Percentiles rank a stretch among this genome's conserved stretches.
phyloP scores from a whole-genome alignment of 2,113 vertebrate genomes.

The Sigmodon hispidus region DNA sequence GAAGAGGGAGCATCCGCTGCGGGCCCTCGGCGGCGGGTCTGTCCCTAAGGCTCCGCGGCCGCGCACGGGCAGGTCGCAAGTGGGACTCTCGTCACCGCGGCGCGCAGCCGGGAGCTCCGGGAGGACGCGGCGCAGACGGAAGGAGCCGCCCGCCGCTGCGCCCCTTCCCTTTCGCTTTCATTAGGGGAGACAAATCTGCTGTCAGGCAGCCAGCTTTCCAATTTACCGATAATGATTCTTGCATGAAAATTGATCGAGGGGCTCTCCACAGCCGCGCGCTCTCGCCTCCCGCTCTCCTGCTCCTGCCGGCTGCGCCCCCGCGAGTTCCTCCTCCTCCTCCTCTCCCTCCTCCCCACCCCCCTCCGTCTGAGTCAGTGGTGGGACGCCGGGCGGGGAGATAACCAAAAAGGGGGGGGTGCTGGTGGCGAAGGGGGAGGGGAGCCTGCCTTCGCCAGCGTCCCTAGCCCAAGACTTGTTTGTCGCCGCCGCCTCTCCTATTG shows the following conservation, averaged over 20 bases:
- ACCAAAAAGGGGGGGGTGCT: slow-evolving; percentile 64
- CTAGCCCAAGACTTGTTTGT: slow-evolving; percentile 80
- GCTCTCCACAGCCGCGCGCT: slow-evolving; percentile 77
- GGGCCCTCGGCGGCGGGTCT: not conserved
- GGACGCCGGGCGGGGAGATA: slow-evolving; percentile 80
- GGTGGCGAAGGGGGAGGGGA: slow-evolving; percentile 73
- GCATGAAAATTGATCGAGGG: slow-evolving; percentile 92
- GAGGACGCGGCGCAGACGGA: slow-evolving; percentile 72
- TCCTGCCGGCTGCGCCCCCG: slow-evolving; percentile 85
- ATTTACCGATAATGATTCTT: slow-evolving; percentile 94
- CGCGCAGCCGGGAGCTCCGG: slow-evolving; percentile 61
- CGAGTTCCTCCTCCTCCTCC: slow-evolving; percentile 81
- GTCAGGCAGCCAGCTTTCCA: slow-evolving; percentile 92
- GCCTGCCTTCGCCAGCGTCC: slow-evolving; percentile 72
- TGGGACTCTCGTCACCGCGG: slow-evolving; percentile 67
- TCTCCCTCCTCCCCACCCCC: slow-evolving; percentile 81
- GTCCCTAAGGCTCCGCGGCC: not conserved
- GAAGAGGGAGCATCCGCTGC: not conserved
- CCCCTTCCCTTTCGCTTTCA: slow-evolving; percentile 91
- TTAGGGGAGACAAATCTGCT: slow-evolving; percentile 94
- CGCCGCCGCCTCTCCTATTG: slow-evolving; percentile 77
- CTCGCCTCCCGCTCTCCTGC: slow-evolving; percentile 63
- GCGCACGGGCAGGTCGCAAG: slow-evolving; percentile 64
- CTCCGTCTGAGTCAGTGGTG: slow-evolving; percentile 83
- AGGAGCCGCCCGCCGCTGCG: slow-evolving; percentile 81